phyloP scores from a whole-genome alignment of 2,113 vertebrate species.

The Euleptes europaea region DNA sequence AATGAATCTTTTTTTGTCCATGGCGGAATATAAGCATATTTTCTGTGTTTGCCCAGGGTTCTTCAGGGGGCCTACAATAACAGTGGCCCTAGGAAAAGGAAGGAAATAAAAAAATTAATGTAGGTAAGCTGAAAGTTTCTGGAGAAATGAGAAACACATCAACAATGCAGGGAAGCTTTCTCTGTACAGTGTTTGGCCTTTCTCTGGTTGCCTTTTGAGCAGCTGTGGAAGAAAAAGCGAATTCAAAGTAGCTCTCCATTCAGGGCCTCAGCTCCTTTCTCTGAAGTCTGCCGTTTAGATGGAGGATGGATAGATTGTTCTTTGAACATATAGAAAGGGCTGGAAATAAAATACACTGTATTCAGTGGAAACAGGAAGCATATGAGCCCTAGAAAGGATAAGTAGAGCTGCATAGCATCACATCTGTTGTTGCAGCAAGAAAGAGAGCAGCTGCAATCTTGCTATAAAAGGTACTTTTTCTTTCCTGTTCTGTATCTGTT shows the following conservation, averaged over 20 bases:
- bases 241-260: conserved; percentile 62
- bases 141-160: conserved; percentile 55
- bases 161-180: conserved; percentile 49
- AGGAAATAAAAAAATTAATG: conserved; percentile 55
- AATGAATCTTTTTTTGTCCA: no score
- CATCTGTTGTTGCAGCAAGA: conserved; percentile 7
- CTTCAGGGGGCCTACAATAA: background rate
- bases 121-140: conserved; percentile 45
- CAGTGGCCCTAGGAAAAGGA: background rate
- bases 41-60: no score
- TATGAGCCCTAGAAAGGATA: conserved; percentile 50
- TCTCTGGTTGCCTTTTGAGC: conserved; percentile 46
- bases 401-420: conserved; percentile 31
- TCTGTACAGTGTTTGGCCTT: conserved; percentile 59
- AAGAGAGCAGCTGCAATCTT: conserved; percentile 26
- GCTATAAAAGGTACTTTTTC: background rate
- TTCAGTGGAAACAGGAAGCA: conserved; percentile 63
- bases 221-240: conserved; percentile 50
- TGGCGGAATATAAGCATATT: no score
- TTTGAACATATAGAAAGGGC: conserved; percentile 67
- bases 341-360: conserved; percentile 62
- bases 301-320: conserved; percentile 62
- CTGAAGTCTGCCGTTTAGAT: conserved; percentile 66
- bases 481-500: background rate
- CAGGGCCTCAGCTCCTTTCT: conserved; percentile 51